phyloP scores from a whole-genome alignment of 2,797 vertebrate genomes.

The Naso thynnoides region DNA sequence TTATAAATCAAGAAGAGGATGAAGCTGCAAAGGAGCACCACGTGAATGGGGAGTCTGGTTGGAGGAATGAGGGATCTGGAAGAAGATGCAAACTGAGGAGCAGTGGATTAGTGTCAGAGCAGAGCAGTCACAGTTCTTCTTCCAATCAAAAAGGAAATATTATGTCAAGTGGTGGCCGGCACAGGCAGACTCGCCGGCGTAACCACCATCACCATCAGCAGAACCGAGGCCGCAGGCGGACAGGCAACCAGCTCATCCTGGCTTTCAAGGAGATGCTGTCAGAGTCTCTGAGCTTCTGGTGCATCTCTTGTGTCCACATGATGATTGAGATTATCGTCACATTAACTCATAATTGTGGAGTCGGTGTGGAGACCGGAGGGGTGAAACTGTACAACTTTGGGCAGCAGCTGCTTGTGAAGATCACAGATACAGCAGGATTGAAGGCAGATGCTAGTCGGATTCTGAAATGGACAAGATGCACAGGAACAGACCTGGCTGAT shows the following conservation, averaged over 20 bases:
- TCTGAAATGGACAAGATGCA: constrained; percentile 72
- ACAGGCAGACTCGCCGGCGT: constrained; percentile 85
- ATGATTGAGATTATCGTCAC: constrained; percentile 90
- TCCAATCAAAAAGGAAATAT: constrained; percentile 76
- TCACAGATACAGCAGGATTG: constrained; percentile 83
- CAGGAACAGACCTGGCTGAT: constrained; percentile 59
- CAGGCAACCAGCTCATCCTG: constrained; percentile 77
- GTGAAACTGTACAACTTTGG: constrained; percentile 86
- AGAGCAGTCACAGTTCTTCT: constrained; percentile 65
- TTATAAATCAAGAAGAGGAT: constrained; percentile 76
- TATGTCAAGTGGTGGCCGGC: constrained; percentile 80
- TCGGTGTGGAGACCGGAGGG: constrained; percentile 86
- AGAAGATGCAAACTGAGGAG: constrained; percentile 76
- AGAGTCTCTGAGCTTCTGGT: constrained; percentile 87
- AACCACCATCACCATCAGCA: constrained; percentile 85
- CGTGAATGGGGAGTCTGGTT: constrained; percentile 77
- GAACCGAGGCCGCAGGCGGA: constrained; percentile 73
- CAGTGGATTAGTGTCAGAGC: constrained; percentile 68
- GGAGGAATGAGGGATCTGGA: constrained; percentile 73
- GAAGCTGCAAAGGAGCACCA: constrained; percentile 73
- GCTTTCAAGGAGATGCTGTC: constrained; percentile 84
- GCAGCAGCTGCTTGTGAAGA: constrained; percentile 79
- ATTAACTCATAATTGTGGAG: constrained; percentile 86
- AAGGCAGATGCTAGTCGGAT: constrained; percentile 78
- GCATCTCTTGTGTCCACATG: constrained; percentile 88